Conservation (phyloP, 2,113 vertebrate species). For the Atrichornis clamosus region DNA sequence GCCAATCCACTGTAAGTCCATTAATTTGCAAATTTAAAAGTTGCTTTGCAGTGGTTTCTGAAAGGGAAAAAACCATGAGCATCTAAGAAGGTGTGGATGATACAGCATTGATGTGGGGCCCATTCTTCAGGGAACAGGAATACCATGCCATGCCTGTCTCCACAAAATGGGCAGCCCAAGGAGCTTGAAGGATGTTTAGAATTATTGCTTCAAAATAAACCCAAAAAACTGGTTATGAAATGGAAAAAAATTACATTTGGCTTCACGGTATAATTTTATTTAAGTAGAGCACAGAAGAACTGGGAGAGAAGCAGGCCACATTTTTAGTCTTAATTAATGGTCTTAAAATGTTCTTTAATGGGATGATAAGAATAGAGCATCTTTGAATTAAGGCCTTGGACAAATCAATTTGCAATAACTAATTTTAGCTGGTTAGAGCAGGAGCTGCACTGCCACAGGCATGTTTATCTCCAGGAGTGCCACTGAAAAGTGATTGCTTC, state of each 20-base stretch:
- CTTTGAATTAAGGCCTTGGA: not conserved
- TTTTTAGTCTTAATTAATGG: not conserved
- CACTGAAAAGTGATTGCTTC: not conserved
- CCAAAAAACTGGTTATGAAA: not conserved
- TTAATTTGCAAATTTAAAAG: not conserved
- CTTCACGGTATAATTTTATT: not conserved
- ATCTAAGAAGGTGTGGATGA: not conserved
- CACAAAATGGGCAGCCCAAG: not conserved
- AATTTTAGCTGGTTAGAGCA: not conserved
- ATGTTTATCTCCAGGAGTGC: not conserved
- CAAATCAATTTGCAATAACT: not conserved
- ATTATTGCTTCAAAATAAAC: not conserved
- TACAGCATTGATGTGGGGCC: not conserved
- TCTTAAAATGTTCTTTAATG: not conserved
- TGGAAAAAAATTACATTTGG: fast-evolving
- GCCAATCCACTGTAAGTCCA: not conserved
- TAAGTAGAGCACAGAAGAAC: not conserved
- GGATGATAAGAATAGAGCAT: not conserved
- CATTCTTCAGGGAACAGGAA: not conserved
- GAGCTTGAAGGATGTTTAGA: not conserved
- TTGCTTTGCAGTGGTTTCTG: not conserved
- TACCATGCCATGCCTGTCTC: not conserved
- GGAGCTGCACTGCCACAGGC: not conserved
- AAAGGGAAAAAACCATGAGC: not conserved
- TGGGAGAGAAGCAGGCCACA: not conserved